Percentiles rank a stretch among this genome's conserved stretches.
Conservation (phyloP, 2,113 vertebrate species). For the Syrrhaptes paradoxus region DNA sequence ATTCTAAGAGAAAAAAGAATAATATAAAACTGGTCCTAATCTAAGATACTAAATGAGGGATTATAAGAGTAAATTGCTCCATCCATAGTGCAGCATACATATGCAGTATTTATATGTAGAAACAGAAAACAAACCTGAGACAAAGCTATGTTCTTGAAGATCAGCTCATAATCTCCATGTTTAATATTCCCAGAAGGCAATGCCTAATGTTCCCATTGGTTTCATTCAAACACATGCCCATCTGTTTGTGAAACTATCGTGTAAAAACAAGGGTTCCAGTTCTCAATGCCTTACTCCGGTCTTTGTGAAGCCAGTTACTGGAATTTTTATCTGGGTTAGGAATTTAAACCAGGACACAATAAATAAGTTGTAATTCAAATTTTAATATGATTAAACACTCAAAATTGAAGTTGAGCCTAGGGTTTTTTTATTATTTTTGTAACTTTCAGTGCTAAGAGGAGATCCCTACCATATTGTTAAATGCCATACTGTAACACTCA, state of each 20-base stretch:
- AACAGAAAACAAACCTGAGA: neutral
- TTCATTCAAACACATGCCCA: neutral
- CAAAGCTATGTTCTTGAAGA: neutral
- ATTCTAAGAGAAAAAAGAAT: neutral
- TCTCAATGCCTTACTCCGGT: neutral
- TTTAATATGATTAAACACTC: neutral
- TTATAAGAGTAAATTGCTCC: neutral
- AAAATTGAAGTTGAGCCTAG: neutral
- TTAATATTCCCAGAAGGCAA: slow-evolving; percentile 16
- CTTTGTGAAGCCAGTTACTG: slow-evolving; percentile 21
- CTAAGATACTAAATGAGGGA: neutral
- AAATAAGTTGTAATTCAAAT: neutral
- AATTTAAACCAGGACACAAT: neutral
- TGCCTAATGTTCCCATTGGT: neutral
- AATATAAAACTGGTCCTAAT: neutral
- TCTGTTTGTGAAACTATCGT: neutral
- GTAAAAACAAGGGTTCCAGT: neutral
- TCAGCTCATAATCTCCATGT: neutral
- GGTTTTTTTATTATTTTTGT: neutral
- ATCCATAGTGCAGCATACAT: neutral
- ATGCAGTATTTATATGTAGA: neutral
- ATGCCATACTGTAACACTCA: neutral
- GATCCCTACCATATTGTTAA: neutral
- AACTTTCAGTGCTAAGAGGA: neutral
- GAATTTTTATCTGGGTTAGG: slow-evolving; percentile 1